phyloP scores from a whole-genome alignment of 2,113 vertebrate genomes.

The Cyphomyrus discorhynchus region DNA sequence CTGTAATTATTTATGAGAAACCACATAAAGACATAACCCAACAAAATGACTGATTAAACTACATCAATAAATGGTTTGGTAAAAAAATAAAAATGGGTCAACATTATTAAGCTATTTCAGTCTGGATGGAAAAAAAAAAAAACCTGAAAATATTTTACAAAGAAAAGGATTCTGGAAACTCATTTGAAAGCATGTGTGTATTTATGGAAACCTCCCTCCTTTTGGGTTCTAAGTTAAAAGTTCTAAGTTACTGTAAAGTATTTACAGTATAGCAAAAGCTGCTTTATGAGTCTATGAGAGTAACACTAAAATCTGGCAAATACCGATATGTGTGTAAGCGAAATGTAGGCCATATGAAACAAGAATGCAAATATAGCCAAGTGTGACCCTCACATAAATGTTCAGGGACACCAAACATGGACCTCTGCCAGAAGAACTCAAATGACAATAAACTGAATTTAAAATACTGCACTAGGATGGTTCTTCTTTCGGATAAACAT shows the following conservation, averaged over 20 bases:
- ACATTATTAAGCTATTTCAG: not conserved
- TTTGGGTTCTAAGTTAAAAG: constrained; percentile 37
- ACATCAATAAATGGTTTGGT: not conserved
- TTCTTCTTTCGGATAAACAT: constrained; percentile 1
- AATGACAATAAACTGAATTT: constrained; percentile 8
- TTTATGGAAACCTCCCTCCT: constrained; percentile 31
- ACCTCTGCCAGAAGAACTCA: not conserved
- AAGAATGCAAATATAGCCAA: constrained; percentile 17
- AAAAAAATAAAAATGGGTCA: not conserved
- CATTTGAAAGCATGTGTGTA: constrained; percentile 32
- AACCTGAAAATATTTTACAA: not conserved
- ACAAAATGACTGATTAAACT: not conserved
- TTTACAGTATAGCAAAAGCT: constrained; percentile 37
- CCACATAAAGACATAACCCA: not conserved
- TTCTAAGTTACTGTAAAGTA: too few species aligned
- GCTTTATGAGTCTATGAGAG: constrained; percentile 41
- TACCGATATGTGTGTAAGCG: constrained; percentile 27
- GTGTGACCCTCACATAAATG: constrained; percentile 6
- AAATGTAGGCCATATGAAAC: constrained; percentile 24
- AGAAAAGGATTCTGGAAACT: not conserved
- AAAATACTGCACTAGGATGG: not conserved
- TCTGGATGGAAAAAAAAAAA: not conserved
- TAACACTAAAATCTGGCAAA: constrained; percentile 35
- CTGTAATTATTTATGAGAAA: not conserved
- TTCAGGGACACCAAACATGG: not conserved